Conservation (phyloP, 2,797 vertebrate species). For the Sebastiscus albofasciatus region DNA sequence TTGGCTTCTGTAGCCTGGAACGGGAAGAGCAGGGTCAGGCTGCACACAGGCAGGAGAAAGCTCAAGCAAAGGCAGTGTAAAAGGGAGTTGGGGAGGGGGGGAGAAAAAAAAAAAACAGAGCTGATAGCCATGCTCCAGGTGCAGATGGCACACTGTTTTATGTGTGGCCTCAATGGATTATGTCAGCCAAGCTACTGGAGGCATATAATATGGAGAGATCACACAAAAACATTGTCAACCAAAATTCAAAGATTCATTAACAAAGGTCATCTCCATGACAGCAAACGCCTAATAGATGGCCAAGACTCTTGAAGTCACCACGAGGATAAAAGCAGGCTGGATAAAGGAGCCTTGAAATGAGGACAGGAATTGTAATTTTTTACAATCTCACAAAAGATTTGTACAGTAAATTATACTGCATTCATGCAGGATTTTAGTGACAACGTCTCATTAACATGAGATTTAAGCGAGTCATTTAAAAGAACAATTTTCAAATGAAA, state of each 20-base stretch:
- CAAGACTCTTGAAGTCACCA: constrained; percentile 60
- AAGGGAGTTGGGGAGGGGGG: not conserved
- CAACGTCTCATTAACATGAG: not conserved
- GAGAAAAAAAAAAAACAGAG: constrained; percentile 33
- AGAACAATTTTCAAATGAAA: not conserved
- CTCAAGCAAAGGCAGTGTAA: constrained; percentile 66
- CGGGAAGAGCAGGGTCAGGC: constrained; percentile 82
- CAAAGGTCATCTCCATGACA: constrained; percentile 83
- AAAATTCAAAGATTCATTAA: constrained; percentile 82
- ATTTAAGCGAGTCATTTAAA: constrained; percentile 1
- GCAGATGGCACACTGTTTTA: constrained; percentile 85
- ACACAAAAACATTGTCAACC: constrained; percentile 80
- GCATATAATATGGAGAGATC: constrained; percentile 77
- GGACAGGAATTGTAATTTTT: constrained; percentile 23
- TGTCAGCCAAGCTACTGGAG: constrained; percentile 82
- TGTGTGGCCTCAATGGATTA: constrained; percentile 85
- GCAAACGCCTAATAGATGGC: constrained; percentile 68
- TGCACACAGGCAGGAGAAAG: constrained; percentile 78
- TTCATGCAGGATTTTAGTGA: not conserved
- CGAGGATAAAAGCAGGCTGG: constrained; percentile 47
- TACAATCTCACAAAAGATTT: constrained; percentile 14
- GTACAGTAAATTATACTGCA: constrained; percentile 12
- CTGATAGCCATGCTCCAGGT: constrained; percentile 84
- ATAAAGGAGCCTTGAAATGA: constrained; percentile 39
- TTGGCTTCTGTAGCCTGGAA: constrained; percentile 84